Percentiles rank a stretch among this genome's conserved stretches.
These are phyloP conservation scores for Marmota monax DNA, from an alignment of 2,113 vertebrate genomes.

Conservation along the genomic window DNA sequence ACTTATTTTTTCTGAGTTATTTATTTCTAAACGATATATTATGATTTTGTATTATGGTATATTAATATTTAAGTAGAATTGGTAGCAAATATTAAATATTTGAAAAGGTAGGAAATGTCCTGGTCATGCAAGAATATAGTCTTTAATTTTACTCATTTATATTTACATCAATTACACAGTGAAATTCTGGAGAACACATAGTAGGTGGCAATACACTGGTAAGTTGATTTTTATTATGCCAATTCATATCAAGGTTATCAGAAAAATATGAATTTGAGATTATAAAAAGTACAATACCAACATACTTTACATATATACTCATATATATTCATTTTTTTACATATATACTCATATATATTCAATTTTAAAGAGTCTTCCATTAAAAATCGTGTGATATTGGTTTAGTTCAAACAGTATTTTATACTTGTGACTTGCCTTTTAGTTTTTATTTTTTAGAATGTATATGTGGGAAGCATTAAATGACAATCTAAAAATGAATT, in stretches of 20 bases:
- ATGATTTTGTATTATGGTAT: not conserved
- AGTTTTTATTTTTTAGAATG: slow-evolving; percentile 18
- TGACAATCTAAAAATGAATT: slow-evolving; percentile 50
- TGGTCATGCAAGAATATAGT: not conserved
- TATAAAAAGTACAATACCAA: not conserved
- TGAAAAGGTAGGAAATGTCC: not conserved
- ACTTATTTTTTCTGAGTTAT: not conserved
- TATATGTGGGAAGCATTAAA: slow-evolving; percentile 54
- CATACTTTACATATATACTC: not conserved
- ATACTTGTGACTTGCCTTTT: not conserved
- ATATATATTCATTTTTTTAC: not conserved
- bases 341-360: not conserved
- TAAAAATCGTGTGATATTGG: not conserved
- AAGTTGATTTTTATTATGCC: not conserved
- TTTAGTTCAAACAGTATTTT: not conserved
- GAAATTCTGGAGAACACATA: not conserved
- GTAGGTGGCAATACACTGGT: not conserved
- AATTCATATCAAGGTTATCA: not conserved
- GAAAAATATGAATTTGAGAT: not conserved
- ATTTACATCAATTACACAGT: not conserved
- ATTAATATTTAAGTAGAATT: not conserved
- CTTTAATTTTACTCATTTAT: not conserved
- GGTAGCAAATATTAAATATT: not conserved
- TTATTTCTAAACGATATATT: not conserved
- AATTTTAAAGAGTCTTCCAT: slow-evolving; percentile 32